A percentile compares a stretch with the other conserved stretches of the same genome.
phyloP scores from a whole-genome alignment of 2,797 vertebrate genomes.

The Anniella stebbinsi region DNA sequence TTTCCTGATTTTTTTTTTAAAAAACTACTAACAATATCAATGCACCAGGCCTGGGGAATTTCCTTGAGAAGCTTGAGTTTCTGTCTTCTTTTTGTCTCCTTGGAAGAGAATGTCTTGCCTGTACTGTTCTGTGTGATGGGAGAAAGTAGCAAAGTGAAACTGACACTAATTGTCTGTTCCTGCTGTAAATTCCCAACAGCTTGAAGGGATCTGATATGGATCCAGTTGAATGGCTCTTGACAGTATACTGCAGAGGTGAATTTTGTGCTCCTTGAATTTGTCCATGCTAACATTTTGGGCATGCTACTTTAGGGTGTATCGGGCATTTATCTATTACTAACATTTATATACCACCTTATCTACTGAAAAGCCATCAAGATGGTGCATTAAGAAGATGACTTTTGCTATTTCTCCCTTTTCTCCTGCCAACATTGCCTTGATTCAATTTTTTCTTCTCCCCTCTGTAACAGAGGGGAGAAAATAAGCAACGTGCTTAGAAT shows the following conservation, averaged over 20 bases:
- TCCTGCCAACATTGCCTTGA: no score
- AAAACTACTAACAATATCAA: not conserved
- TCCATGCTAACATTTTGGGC: not conserved
- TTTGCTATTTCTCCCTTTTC: not conserved
- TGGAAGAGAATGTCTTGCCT: not conserved
- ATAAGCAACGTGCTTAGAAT: no score
- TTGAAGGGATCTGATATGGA: slow-evolving; percentile 1
- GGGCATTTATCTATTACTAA: not conserved
- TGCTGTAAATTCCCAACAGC: slow-evolving; percentile 10
- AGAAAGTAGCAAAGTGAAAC: slow-evolving; percentile 35
- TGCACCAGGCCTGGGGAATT: not conserved
- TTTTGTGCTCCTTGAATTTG: not conserved
- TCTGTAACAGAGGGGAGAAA: no score
- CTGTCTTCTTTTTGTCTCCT: slow-evolving; percentile 15
- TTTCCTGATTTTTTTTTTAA: not conserved
- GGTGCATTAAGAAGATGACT: not conserved
- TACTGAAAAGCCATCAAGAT: no score
- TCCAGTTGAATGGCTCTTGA: not conserved
- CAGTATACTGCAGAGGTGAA: not conserved
- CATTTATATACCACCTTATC: no score
- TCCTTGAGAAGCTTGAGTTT: not conserved
- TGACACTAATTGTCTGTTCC: slow-evolving; percentile 59
- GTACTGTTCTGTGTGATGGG: slow-evolving; percentile 53
- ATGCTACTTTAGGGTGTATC: not conserved
- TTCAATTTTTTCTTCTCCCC: not conserved